Conservation (phyloP, 2,797 vertebrate genomes). For the Phrynocephalus guinanensis region DNA sequence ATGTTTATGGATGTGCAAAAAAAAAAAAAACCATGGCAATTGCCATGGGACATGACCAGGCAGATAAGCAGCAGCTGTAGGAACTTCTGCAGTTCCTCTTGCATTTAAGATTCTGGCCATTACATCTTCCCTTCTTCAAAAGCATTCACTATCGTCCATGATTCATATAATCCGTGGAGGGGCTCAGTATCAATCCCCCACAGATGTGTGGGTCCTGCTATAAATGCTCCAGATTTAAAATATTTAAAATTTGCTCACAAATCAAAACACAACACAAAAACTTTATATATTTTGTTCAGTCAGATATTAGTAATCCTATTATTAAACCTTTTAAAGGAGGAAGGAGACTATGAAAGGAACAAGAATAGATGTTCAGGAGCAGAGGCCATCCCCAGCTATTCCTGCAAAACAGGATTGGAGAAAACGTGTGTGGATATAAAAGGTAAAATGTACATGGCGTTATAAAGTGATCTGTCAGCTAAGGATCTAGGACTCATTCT, state of each 20-base stretch:
- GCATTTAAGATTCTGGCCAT: too few relatives aligned
- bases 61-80: too few relatives aligned
- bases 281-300: slow-evolving; percentile 15
- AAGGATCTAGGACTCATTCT: not conserved
- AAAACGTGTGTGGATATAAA: slow-evolving; percentile 67
- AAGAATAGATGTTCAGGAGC: slow-evolving; percentile 73
- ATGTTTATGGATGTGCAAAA: too few relatives aligned
- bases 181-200: too few relatives aligned
- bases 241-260: slow-evolving; percentile 1
- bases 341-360: slow-evolving; percentile 55
- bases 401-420: slow-evolving; percentile 76
- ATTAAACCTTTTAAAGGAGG: slow-evolving; percentile 73
- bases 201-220: too few relatives aligned
- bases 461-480: slow-evolving; percentile 16
- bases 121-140: slow-evolving; percentile 3
- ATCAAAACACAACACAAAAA: slow-evolving; percentile 23
- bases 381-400: slow-evolving; percentile 66
- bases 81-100: too few relatives aligned
- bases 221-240: not conserved
- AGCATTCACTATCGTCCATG: too few relatives aligned
- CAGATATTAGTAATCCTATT: slow-evolving; percentile 34
- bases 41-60: too few relatives aligned
- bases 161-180: too few relatives aligned
- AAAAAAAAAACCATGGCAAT: too few relatives aligned
- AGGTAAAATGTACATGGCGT: slow-evolving; percentile 71